A percentile compares a stretch with the other conserved stretches of the same genome.
These are phyloP conservation scores for Nasonia vitripennis DNA, from an alignment of 1,140 invertebrate species.

Conservation along the genomic window DNA sequence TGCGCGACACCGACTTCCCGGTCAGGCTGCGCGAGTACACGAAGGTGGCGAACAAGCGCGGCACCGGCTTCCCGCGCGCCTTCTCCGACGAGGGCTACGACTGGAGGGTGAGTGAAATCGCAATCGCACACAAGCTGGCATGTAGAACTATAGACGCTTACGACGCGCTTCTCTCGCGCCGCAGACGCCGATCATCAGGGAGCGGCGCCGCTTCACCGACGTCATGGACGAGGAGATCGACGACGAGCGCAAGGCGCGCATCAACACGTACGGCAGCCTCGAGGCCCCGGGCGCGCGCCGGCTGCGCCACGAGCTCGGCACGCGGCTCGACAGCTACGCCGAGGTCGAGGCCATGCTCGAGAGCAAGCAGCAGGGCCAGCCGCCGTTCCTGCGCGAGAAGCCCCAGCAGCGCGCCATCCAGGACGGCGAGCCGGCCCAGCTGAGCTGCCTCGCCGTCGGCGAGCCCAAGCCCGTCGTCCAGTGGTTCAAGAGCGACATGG, in stretches of 20 bases:
- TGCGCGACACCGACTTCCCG: constrained; percentile 94
- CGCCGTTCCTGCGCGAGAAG: constrained; percentile 90
- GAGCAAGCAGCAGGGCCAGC: constrained; percentile 86
- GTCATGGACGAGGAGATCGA: constrained; percentile 98
- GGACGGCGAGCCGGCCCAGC: constrained; percentile 84
- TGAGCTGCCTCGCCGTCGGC: constrained; percentile 91
- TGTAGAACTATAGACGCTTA: too few relatives aligned
- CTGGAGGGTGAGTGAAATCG: constrained; percentile 84
- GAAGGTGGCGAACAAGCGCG: constrained; percentile 88
- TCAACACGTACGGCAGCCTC: constrained; percentile 84
- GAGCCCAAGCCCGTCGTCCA: constrained; percentile 93
- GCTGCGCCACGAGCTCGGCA: constrained; percentile 87
- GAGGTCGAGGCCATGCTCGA: constrained; percentile 90
- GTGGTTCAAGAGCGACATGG: constrained; percentile 96
- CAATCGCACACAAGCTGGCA: too few relatives aligned
- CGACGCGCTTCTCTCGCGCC: not conserved
- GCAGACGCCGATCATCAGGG: constrained; percentile 89
- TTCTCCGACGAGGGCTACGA: constrained; percentile 84
- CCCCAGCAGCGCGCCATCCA: constrained; percentile 86
- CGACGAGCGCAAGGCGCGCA: constrained; percentile 88
- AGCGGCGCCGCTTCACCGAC: constrained; percentile 93
- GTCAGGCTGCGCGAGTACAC: constrained; percentile 93
- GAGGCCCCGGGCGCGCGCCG: constrained; percentile 79
- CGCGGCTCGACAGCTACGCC: constrained; percentile 86
- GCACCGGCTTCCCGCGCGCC: constrained; percentile 80